Percentiles rank a stretch among this genome's conserved stretches.
These are phyloP conservation scores for Anolis sagrei DNA, from an alignment of 2,113 vertebrate genomes.

Conservation along the genomic window DNA sequence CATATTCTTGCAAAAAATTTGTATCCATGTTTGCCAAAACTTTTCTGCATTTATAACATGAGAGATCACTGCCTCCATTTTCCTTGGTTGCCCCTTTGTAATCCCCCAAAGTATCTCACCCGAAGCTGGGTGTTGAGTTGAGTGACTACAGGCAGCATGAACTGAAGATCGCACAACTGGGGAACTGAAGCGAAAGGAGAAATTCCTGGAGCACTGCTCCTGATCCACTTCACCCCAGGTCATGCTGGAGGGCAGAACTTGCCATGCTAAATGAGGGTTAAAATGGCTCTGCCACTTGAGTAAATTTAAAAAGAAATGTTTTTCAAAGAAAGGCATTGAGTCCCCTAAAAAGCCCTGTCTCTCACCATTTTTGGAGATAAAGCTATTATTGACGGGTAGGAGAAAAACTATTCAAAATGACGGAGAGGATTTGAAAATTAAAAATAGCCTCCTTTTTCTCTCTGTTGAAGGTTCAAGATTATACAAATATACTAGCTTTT, in stretches of 20 bases:
- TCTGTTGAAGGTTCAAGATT: neutral
- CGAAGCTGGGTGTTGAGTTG: conserved; percentile 32
- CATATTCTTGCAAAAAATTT: neutral
- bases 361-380: conserved; percentile 42
- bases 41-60: neutral
- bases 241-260: conserved; percentile 47
- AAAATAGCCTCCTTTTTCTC: neutral
- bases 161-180: conserved; percentile 29
- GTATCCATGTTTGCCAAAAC: neutral
- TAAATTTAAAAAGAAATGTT: conserved; percentile 33
- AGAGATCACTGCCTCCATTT: neutral
- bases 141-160: conserved; percentile 33
- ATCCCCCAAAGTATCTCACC: conserved; percentile 5
- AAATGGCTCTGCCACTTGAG: conserved; percentile 37
- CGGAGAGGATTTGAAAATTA: conserved; percentile 29
- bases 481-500: neutral
- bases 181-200: conserved; percentile 45
- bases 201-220: conserved; percentile 14
- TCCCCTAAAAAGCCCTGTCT: conserved; percentile 38
- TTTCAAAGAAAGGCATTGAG: conserved; percentile 36
- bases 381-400: conserved; percentile 20
- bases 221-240: conserved; percentile 15
- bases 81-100: neutral
- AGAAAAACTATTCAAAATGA: conserved; percentile 2
- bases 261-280: conserved; percentile 21